Evolutionary conservation across 2,888 invertebrate species (phyloP).

Genomic region (Lapara coniferarum): DNA sequence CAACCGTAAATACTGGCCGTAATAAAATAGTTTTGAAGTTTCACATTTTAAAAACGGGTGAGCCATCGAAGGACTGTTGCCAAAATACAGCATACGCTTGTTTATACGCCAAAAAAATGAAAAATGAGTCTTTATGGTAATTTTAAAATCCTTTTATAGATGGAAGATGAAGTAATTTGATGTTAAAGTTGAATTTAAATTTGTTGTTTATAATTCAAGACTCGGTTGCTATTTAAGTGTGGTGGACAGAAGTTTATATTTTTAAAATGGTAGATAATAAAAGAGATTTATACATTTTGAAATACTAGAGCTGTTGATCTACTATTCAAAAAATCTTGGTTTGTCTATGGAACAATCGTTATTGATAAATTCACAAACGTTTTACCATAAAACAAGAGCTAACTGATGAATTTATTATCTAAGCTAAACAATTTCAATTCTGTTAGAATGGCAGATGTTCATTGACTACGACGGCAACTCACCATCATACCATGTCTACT

Average conservation of each 20-base stretch:
- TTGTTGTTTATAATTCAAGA: neutral
- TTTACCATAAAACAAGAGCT: neutral
- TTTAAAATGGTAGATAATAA: neutral
- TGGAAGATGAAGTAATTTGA: neutral
- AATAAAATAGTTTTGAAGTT: conserved; percentile 27
- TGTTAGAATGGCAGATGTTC: no score
- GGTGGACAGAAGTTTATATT: no score
- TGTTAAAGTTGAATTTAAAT: neutral
- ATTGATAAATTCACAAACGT: neutral
- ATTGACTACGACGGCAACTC: no score
- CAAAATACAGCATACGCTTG: conserved; percentile 21
- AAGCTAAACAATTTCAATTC: no score
- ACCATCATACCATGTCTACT: no score
- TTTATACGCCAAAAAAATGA: conserved; percentile 21
- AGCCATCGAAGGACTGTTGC: conserved; percentile 24
- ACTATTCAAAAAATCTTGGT: no score
- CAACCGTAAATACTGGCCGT: conserved; percentile 21
- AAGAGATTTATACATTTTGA: neutral
- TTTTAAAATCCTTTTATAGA: conserved; percentile 7
- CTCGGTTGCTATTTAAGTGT: no score
- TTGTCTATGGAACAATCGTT: no score
- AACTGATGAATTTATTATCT: no score
- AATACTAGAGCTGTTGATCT: neutral
- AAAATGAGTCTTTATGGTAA: conserved; percentile 19
- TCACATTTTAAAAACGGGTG: conserved; percentile 24